These are phyloP conservation scores for Hyposoter dolosus DNA, from an alignment of 2,888 invertebrate species.

Conservation along the genomic window DNA sequence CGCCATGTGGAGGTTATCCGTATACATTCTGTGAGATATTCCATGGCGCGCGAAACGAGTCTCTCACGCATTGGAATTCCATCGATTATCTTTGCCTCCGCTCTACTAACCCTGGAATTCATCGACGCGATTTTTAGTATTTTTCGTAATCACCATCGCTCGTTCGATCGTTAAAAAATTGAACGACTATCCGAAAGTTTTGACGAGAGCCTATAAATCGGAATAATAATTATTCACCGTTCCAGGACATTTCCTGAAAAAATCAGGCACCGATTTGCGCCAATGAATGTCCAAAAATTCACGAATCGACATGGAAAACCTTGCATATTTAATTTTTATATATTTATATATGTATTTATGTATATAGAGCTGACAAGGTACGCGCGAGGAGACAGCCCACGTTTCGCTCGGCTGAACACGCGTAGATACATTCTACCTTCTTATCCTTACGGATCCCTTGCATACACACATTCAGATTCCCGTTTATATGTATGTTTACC, in stretches of 20 bases:
- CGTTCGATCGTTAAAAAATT: not conserved
- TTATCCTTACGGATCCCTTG: conserved; percentile 60
- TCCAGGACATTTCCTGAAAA: not conserved
- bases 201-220: not conserved
- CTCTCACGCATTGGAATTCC: conserved; percentile 13
- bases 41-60: conserved; percentile 56
- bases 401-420: conserved; percentile 66
- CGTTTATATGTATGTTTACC: conserved; percentile 13
- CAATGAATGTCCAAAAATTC: too few relatives aligned
- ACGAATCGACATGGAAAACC: not conserved
- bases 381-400: conserved; percentile 61
- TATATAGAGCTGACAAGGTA: conserved; percentile 14
- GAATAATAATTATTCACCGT: not conserved
- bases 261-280: not conserved
- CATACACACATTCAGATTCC: conserved; percentile 47
- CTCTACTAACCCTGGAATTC: not conserved
- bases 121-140: not conserved
- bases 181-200: not conserved
- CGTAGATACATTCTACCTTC: conserved; percentile 67
- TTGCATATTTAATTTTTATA: not conserved
- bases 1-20: conserved; percentile 29
- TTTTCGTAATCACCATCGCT: not conserved
- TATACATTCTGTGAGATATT: not conserved
- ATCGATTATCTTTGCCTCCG: not conserved
- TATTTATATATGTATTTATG: not conserved